These are phyloP conservation scores for Onchidella celtica DNA, from an alignment of 2,888 invertebrate genomes.

Conservation along the genomic window DNA sequence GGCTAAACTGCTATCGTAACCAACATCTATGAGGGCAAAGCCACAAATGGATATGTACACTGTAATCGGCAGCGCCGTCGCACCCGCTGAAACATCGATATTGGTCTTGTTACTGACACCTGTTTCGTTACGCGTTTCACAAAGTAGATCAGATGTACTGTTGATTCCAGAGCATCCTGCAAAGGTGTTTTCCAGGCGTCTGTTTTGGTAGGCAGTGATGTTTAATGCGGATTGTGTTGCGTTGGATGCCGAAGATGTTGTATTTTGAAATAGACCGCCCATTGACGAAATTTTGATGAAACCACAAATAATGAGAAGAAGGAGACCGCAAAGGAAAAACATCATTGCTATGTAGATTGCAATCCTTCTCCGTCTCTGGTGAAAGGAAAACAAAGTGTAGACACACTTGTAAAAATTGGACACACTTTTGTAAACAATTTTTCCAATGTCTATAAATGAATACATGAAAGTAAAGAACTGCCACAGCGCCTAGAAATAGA, in stretches of 20 bases:
- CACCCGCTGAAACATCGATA: too few species aligned
- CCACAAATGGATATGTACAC: conserved; percentile 20
- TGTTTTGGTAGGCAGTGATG: not conserved
- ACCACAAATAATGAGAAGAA: not conserved
- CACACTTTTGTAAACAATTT: too few species aligned
- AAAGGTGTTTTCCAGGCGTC: too few species aligned
- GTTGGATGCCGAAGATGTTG: not conserved
- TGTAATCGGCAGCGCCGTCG: not conserved
- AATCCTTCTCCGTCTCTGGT: not conserved
- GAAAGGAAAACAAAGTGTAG: not conserved
- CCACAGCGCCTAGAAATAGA: too few species aligned
- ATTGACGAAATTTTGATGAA: conserved; percentile 7
- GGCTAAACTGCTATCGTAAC: conserved; percentile 15
- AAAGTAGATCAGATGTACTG: not conserved
- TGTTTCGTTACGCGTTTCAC: not conserved
- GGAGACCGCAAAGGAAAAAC: not conserved
- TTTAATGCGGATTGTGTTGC: not conserved
- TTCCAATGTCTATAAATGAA: too few species aligned
- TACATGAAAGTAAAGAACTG: too few species aligned
- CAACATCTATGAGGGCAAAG: conserved; percentile 26
- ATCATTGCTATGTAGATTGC: not conserved
- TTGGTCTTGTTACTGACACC: too few species aligned
- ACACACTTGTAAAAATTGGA: too few species aligned
- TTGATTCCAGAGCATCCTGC: not conserved
- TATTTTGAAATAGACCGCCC: not conserved